Base-by-base conservation (phyloP, 2,888 invertebrate genomes). In the Sabellastarte sp. region DNA sequence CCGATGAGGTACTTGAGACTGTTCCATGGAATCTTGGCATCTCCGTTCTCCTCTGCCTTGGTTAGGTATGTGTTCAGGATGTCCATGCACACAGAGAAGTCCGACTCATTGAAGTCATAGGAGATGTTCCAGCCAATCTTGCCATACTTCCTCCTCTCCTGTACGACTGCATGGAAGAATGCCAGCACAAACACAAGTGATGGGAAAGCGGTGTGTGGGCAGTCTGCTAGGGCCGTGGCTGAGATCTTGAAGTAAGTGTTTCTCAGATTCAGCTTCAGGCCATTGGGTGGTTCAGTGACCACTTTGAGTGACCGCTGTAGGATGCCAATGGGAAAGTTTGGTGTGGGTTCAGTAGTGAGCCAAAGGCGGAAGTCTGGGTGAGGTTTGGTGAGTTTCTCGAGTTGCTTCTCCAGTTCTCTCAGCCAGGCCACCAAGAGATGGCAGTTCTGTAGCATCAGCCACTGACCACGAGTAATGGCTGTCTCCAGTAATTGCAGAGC, bases 81-180 rank as follows among this genome's bases (percentile, higher is more conserved):
- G 81, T 90, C 90, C 76, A 91, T 88, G 85, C 93, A 93, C 33
- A 95, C 93, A 57, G 58, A 89, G 83, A 95, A 95, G 84, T 95
- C 95, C 0, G 93, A 91, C 84, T 95, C 84, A 83, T 93, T 93
- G 85, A 95, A 95, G 84, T 95, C 95, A 83, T 95, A 95, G 60
- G 89, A 87, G 70, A 95, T 92, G 81, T 95, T 95, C 94, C 95
- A 95, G 0, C 95, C 95, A 63, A 95, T 90, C 85, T 95, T 95
- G 77, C 92, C 93, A 82, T 95, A 95, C 80, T 93, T 94, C 70
- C 93, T 88, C 56, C 95, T 88, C 83, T 95, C 95, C 89, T 92
- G 69, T 0, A 95, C 91, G 0, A 95, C 94, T 5, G 93, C 95
- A 81, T 95, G 95, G 86, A 95, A 95, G 86, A 95, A 95, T 0